phyloP scores from a whole-genome alignment of 2,888 invertebrate genomes.

The Phorcus lineatus region DNA sequence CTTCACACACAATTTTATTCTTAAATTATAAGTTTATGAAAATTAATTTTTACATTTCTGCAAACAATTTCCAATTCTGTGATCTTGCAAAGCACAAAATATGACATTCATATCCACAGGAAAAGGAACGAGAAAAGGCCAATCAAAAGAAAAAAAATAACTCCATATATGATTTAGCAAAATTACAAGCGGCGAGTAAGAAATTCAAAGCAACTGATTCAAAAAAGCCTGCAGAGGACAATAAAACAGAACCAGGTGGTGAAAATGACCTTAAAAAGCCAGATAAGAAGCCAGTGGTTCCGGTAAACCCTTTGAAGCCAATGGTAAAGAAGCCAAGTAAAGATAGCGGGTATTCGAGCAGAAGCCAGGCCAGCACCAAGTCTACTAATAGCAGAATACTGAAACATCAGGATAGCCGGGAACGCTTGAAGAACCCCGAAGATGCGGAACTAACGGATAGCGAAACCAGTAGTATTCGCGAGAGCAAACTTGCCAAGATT shows the following conservation, averaged over 20 bases:
- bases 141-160: slow-evolving; percentile 51
- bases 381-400: background rate
- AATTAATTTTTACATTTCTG: no score
- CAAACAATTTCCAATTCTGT: no score
- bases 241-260: slow-evolving; percentile 18
- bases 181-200: slow-evolving; percentile 26
- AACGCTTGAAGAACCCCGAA: slow-evolving; percentile 40
- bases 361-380: slow-evolving; percentile 53
- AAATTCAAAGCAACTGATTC: background rate
- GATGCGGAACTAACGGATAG: slow-evolving; percentile 40
- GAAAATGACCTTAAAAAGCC: background rate
- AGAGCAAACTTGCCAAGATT: slow-evolving; percentile 42
- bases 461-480: slow-evolving; percentile 37
- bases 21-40: no score
- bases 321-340: slow-evolving; percentile 63
- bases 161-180: slow-evolving; percentile 42
- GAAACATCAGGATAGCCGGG: slow-evolving; percentile 42
- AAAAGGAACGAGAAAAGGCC: slow-evolving; percentile 61
- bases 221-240: slow-evolving; percentile 12
- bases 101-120: slow-evolving; percentile 43
- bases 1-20: no score
- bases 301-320: slow-evolving; percentile 51
- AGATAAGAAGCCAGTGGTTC: slow-evolving; percentile 27
- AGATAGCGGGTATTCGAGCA: slow-evolving; percentile 63
- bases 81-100: no score